These are phyloP conservation scores for Columba livia DNA, from an alignment of 2,113 vertebrate genomes.

Conservation along the genomic window DNA sequence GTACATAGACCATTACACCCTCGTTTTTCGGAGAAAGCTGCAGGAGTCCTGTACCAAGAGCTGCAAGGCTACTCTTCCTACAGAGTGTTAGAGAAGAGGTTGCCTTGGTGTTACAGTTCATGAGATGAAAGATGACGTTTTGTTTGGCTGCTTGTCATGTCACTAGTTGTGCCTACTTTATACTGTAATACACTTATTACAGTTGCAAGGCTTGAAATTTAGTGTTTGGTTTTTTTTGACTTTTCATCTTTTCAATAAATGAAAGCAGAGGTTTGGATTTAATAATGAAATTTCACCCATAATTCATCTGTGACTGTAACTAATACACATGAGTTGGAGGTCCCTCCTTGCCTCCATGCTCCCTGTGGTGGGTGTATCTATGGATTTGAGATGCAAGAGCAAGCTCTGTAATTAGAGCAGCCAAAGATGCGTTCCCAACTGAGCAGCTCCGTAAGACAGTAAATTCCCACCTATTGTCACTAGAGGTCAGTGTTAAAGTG, in stretches of 20 bases:
- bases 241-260: background rate
- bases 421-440: background rate
- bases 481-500: slow-evolving; percentile 34
- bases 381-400: background rate
- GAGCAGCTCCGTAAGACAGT: background rate
- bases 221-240: background rate
- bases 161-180: background rate
- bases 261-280: background rate
- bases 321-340: background rate
- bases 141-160: background rate
- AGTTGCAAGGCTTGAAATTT: background rate
- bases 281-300: background rate
- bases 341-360: background rate
- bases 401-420: background rate
- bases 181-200: background rate
- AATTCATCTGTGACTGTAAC: background rate
- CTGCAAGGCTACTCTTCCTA: background rate
- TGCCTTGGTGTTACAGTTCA: background rate
- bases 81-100: background rate
- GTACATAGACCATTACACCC: accelerated
- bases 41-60: background rate
- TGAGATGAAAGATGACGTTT: background rate
- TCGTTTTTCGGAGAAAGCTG: background rate
- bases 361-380: background rate
- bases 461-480: background rate